A percentile compares a stretch with the other conserved stretches of the same genome.
phyloP scores from a whole-genome alignment of 2,888 invertebrate species.

The Drosophila hamatofila region DNA sequence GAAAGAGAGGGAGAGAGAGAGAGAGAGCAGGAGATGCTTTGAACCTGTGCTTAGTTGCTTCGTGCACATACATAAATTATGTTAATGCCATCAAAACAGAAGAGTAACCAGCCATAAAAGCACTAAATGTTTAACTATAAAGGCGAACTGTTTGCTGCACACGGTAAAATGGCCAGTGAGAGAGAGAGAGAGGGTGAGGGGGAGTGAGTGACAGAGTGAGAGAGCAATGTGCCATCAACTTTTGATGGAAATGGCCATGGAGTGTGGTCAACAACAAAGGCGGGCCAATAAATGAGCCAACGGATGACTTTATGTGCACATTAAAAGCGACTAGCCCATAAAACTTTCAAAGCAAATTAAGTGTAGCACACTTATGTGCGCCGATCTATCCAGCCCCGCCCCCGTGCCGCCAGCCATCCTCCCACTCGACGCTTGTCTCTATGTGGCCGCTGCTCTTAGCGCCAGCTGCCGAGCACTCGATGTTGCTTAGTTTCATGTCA shows the following conservation, averaged over 20 bases:
- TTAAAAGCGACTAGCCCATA: constrained; percentile 70
- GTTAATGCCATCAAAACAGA: constrained; percentile 73
- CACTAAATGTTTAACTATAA: constrained; percentile 69
- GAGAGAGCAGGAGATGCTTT: constrained; percentile 24
- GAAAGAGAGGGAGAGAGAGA: background rate
- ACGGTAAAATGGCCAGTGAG: constrained; percentile 18
- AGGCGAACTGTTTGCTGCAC: constrained; percentile 39
- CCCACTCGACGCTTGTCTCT: constrained; percentile 5
- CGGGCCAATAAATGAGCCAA: constrained; percentile 54
- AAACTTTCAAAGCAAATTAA: constrained; percentile 69
- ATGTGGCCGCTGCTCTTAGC: background rate
- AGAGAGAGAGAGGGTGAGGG: background rate
- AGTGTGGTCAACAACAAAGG: constrained; percentile 39
- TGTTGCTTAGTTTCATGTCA: background rate
- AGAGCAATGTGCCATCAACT: constrained; percentile 40
- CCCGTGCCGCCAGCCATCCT: background rate
- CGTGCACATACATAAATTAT: constrained; percentile 80
- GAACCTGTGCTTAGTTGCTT: constrained; percentile 63
- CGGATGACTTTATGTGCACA: constrained; percentile 72
- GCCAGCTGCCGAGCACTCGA: background rate
- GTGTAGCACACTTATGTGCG: constrained; percentile 59
- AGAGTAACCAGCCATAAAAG: constrained; percentile 76
- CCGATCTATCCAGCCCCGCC: constrained; percentile 18
- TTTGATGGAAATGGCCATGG: constrained; percentile 34
- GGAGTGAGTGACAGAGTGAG: background rate